Conservation (phyloP, 2,888 invertebrate genomes). For the Electrophaes corylata region DNA sequence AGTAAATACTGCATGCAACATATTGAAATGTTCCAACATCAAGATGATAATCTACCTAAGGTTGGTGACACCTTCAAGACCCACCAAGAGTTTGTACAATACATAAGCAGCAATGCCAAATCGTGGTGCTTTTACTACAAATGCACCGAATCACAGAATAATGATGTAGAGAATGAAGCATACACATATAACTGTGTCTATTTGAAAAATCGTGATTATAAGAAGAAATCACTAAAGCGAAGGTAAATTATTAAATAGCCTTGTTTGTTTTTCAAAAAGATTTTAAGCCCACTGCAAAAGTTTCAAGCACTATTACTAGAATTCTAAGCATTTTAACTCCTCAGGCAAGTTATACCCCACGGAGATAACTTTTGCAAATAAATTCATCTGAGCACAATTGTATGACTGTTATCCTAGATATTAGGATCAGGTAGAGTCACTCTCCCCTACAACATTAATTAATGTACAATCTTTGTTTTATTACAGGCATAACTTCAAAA, state of each 20-base stretch:
- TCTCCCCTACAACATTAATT: too few relatives aligned
- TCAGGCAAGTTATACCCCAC: too few relatives aligned
- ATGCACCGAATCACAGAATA: slow-evolving; percentile 53
- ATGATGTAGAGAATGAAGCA: slow-evolving; percentile 44
- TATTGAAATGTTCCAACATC: slow-evolving; percentile 42
- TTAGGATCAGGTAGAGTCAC: too few relatives aligned
- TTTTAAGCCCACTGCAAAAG: too few relatives aligned
- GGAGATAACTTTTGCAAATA: too few relatives aligned
- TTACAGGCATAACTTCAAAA: slow-evolving; percentile 51
- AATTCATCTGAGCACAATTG: too few relatives aligned
- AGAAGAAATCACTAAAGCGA: slow-evolving; percentile 52
- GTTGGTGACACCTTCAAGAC: slow-evolving; percentile 54
- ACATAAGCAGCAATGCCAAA: slow-evolving; percentile 55
- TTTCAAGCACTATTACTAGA: too few relatives aligned
- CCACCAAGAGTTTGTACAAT: slow-evolving; percentile 53
- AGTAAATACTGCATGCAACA: slow-evolving; percentile 48
- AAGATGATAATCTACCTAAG: slow-evolving; percentile 52
- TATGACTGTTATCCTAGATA: too few relatives aligned
- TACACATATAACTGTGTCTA: slow-evolving; percentile 57
- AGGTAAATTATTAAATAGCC: slow-evolving; percentile 39
- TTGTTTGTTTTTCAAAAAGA: too few relatives aligned
- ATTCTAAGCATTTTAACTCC: too few relatives aligned
- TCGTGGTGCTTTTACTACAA: slow-evolving; percentile 57
- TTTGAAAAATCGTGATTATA: slow-evolving; percentile 52
- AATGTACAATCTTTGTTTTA: too few relatives aligned